Evolutionary conservation across 2,797 vertebrate genomes (phyloP).

Genomic region (Anableps anableps): DNA sequence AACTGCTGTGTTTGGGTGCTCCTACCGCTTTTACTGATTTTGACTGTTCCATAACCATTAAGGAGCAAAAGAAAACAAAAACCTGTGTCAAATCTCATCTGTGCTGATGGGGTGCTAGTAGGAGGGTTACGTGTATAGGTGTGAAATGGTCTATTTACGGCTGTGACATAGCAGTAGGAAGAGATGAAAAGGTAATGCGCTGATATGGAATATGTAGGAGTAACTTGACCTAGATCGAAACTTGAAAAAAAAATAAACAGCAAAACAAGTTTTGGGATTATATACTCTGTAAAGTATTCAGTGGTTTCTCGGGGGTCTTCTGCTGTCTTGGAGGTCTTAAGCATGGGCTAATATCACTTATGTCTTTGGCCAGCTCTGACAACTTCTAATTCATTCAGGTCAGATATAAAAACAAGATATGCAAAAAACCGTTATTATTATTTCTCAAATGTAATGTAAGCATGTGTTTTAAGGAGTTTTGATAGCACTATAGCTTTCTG

Average conservation of each 20-base stretch:
- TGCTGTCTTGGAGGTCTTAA: neutral
- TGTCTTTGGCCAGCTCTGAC: neutral
- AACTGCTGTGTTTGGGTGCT: too few species aligned
- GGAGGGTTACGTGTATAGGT: neutral
- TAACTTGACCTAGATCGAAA: neutral
- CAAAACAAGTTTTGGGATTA: too few species aligned
- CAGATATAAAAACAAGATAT: neutral
- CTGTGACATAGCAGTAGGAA: too few species aligned
- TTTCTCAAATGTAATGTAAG: too few species aligned
- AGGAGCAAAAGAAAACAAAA: too few species aligned
- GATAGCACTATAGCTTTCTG: neutral
- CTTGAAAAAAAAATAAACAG: too few species aligned
- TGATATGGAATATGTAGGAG: neutral
- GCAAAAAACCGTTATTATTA: neutral
- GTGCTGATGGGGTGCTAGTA: too few species aligned
- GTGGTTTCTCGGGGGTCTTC: neutral
- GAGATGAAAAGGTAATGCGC: neutral
- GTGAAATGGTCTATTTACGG: neutral
- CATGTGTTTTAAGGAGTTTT: too few species aligned
- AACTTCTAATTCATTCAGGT: neutral
- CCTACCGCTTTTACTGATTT: too few species aligned
- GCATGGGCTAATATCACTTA: neutral
- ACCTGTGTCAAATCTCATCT: too few species aligned
- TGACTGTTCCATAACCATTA: too few species aligned
- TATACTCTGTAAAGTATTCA: too few species aligned